phyloP scores from a whole-genome alignment of 2,113 vertebrate genomes.

The Microcebus griseorufus region DNA sequence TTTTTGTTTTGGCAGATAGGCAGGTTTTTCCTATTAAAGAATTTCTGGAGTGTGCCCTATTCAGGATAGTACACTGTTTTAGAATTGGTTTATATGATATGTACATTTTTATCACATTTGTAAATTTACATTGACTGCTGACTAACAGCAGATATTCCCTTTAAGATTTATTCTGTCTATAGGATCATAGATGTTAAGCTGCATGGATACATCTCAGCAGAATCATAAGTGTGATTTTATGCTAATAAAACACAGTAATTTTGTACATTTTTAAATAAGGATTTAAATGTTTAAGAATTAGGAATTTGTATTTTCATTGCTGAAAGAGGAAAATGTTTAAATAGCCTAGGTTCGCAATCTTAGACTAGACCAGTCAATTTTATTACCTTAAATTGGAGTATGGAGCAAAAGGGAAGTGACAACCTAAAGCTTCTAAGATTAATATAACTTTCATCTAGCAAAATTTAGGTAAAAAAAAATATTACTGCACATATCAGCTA shows the following conservation, averaged over 20 bases:
- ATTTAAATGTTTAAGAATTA: conserved; percentile 60
- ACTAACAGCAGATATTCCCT: conserved; percentile 95
- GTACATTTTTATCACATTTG: conserved; percentile 94
- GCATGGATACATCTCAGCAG: conserved; percentile 96
- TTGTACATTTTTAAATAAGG: conserved; percentile 79
- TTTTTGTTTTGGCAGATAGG: conserved; percentile 79
- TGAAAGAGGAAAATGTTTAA: conserved; percentile 31
- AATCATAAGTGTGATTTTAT: conserved; percentile 96
- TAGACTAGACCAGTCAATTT: neutral
- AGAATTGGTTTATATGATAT: conserved; percentile 92
- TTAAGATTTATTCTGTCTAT: conserved; percentile 96
- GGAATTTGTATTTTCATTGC: neutral
- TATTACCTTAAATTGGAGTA: neutral
- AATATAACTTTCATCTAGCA: neutral
- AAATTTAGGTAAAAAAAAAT: neutral
- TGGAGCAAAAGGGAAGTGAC: neutral
- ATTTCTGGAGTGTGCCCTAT: conserved; percentile 86
- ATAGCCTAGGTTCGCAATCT: neutral
- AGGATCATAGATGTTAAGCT: conserved; percentile 95
- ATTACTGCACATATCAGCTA: neutral
- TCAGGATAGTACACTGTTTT: conserved; percentile 90
- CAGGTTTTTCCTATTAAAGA: conserved; percentile 84
- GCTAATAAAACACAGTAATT: conserved; percentile 97
- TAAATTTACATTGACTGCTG: conserved; percentile 98
- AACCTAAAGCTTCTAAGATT: neutral